Conservation (phyloP, 2,888 invertebrate species). For the Trichogramma evanescens region DNA sequence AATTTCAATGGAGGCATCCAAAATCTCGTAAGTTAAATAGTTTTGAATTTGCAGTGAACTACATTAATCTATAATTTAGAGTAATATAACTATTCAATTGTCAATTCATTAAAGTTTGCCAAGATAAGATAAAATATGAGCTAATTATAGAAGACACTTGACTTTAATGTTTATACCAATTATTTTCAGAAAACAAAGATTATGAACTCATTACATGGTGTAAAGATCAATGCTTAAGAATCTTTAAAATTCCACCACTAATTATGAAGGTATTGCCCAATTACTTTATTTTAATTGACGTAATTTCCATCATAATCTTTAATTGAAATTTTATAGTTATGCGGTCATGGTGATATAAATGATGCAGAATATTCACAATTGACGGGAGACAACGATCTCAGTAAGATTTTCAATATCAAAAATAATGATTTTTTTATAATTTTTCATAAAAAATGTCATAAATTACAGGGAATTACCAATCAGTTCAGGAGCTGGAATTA, state of each 20-base stretch:
- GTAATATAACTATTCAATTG: not conserved
- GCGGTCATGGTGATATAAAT: slow-evolving; percentile 60
- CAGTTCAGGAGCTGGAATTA: slow-evolving; percentile 40
- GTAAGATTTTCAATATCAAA: slow-evolving; percentile 26
- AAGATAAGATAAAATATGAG: not conserved
- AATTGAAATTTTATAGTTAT: slow-evolving; percentile 48
- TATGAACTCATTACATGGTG: slow-evolving; percentile 92
- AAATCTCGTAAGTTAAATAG: slow-evolving; percentile 38
- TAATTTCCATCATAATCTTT: slow-evolving; percentile 1
- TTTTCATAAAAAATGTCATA: slow-evolving; percentile 1
- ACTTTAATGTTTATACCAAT: slow-evolving; percentile 1
- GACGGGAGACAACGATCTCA: slow-evolving; percentile 40
- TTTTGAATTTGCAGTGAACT: not conserved
- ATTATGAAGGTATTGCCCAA: slow-evolving; percentile 58
- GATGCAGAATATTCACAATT: slow-evolving; percentile 42
- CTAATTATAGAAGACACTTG: not conserved
- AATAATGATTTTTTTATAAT: not conserved
- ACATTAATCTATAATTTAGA: not conserved
- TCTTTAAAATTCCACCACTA: slow-evolving; percentile 84
- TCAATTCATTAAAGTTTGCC: not conserved
- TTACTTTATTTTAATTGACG: slow-evolving; percentile 3
- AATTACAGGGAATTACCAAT: slow-evolving; percentile 23
- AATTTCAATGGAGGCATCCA: slow-evolving; percentile 88
- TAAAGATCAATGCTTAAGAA: slow-evolving; percentile 82
- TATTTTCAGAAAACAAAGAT: slow-evolving; percentile 54